Conservation (phyloP, 2,113 vertebrate genomes). For the Eolophus roseicapilla region DNA sequence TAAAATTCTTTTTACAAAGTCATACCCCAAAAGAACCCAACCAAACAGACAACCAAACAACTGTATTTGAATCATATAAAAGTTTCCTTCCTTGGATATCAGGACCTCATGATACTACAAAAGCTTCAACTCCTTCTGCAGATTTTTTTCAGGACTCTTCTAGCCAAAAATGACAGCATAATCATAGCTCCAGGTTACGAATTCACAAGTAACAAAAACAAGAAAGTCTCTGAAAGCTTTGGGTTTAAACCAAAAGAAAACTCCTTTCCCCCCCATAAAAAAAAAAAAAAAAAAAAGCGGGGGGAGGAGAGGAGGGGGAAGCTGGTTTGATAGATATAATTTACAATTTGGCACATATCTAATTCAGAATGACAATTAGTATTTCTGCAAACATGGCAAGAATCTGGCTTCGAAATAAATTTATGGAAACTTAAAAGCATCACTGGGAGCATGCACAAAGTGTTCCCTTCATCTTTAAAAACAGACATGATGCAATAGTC, state of each 20-base stretch:
- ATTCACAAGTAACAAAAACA: not conserved
- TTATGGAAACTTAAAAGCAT: slow-evolving; percentile 13
- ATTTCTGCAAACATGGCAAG: slow-evolving; percentile 12
- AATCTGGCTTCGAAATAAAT: slow-evolving; percentile 16
- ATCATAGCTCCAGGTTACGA: not conserved
- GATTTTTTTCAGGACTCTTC: not conserved
- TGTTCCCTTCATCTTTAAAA: slow-evolving; percentile 43
- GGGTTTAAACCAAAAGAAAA: slow-evolving; percentile 8
- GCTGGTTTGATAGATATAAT: not conserved
- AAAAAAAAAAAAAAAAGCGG: not conserved
- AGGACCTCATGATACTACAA: not conserved
- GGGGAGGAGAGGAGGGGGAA: not conserved
- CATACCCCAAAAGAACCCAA: not conserved
- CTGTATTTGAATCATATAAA: not conserved
- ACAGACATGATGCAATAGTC: slow-evolving; percentile 47
- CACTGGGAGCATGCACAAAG: not conserved
- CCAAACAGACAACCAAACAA: not conserved
- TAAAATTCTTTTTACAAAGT: not conserved
- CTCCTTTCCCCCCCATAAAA: not conserved
- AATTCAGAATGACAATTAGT: slow-evolving; percentile 3
- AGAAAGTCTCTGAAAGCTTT: not conserved
- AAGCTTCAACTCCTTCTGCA: not conserved
- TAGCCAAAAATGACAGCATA: not conserved
- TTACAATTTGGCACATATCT: not conserved
- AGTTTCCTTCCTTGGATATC: not conserved